A percentile compares a stretch with the other conserved stretches of the same genome.
Evolutionary conservation across 1,140 invertebrate genomes (phyloP).

Genomic region (Protaetia brevitarsis): DNA sequence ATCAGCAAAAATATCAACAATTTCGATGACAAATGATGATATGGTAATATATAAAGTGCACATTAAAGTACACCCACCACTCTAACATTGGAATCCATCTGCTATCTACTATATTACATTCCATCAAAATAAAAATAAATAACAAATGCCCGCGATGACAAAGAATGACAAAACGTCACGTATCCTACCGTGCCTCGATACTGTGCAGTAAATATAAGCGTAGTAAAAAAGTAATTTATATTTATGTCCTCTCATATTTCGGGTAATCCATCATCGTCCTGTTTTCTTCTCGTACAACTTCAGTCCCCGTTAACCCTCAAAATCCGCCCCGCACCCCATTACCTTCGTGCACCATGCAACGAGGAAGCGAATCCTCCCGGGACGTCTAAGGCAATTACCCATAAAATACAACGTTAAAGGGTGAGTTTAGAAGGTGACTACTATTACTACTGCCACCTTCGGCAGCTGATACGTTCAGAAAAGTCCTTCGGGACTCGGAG

Average conservation of each 20-base stretch:
- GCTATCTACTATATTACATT: too few species aligned
- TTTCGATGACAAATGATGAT: too few species aligned
- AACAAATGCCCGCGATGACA: too few species aligned
- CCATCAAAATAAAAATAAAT: too few species aligned
- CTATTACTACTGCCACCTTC: too few species aligned
- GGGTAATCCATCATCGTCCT: neutral
- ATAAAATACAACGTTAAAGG: slow-evolving; percentile 16
- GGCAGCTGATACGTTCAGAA: neutral
- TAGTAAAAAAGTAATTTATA: slow-evolving; percentile 2
- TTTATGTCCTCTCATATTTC: neutral
- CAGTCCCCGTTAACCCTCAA: neutral
- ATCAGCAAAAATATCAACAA: too few species aligned
- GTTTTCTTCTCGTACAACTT: neutral
- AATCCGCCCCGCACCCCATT: neutral
- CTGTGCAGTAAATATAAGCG: neutral
- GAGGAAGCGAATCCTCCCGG: neutral
- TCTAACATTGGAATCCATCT: too few species aligned
- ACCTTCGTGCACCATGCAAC: neutral
- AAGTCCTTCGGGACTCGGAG: neutral
- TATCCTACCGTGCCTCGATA: neutral
- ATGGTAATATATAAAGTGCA: too few species aligned
- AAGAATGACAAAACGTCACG: neutral
- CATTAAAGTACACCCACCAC: too few species aligned
- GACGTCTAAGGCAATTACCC: slow-evolving; percentile 9
- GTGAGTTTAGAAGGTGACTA: slow-evolving; percentile 11